Evolutionary conservation across 1,140 invertebrate species (phyloP).

Genomic region (Pygmarrhopalites habei): DNA sequence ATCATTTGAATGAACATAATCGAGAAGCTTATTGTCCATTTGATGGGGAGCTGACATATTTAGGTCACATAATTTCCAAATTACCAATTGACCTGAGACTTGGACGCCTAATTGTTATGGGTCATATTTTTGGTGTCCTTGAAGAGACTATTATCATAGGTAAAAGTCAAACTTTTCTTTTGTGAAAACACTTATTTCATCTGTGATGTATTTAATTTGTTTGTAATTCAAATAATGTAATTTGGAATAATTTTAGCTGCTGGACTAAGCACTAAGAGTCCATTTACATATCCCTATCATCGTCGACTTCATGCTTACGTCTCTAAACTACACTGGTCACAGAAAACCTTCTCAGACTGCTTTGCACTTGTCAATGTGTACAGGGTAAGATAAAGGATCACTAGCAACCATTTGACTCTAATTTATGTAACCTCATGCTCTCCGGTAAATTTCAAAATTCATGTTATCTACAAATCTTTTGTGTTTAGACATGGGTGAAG

Average conservation of each 20-base stretch:
- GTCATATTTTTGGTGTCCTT: slow-evolving; percentile 76
- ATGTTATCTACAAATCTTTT: background rate
- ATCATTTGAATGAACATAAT: slow-evolving; percentile 38
- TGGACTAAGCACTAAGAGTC: slow-evolving; percentile 67
- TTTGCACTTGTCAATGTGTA: slow-evolving; percentile 75
- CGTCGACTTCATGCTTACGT: slow-evolving; percentile 64
- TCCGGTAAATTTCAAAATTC: background rate
- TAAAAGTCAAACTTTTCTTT: slow-evolving; percentile 46
- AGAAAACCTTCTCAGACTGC: slow-evolving; percentile 74
- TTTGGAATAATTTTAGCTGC: slow-evolving; percentile 61
- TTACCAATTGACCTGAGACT: slow-evolving; percentile 76
- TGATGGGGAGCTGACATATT: slow-evolving; percentile 84
- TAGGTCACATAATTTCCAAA: slow-evolving; percentile 72
- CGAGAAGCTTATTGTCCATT: slow-evolving; percentile 49
- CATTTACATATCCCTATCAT: slow-evolving; percentile 69
- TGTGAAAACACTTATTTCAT: background rate
- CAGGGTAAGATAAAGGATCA: slow-evolving; percentile 48
- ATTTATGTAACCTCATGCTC: too few relatives aligned
- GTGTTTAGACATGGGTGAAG: slow-evolving; percentile 18
- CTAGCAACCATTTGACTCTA: too few relatives aligned
- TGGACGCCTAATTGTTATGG: slow-evolving; percentile 77
- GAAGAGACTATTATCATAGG: slow-evolving; percentile 83
- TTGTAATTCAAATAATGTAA: slow-evolving; percentile 14
- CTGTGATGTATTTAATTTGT: background rate
- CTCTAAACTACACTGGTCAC: slow-evolving; percentile 70